phyloP scores from a whole-genome alignment of 1,140 invertebrate genomes.

The Laupala kohalensis region DNA sequence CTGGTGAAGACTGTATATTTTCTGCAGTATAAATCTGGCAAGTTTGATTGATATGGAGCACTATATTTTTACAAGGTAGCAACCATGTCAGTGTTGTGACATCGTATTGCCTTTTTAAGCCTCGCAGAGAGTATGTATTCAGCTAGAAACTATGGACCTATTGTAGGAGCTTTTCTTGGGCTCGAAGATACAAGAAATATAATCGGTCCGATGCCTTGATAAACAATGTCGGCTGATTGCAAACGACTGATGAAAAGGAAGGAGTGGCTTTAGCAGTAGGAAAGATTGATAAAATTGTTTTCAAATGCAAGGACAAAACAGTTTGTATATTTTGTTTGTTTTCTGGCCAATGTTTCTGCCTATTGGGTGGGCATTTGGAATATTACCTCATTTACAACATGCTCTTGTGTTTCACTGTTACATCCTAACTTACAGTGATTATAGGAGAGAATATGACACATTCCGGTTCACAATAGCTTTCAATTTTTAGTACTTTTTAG shows the following conservation, averaged over 20 bases:
- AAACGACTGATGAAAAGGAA: neutral
- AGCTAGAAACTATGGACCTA: neutral
- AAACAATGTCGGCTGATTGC: neutral
- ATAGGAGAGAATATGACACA: conserved; percentile 2
- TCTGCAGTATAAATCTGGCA: neutral
- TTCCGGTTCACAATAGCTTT: conserved; percentile 5
- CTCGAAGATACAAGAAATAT: neutral
- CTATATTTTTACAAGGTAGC: neutral
- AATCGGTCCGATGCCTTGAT: neutral
- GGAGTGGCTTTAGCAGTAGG: neutral
- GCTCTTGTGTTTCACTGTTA: neutral
- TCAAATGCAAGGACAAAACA: neutral
- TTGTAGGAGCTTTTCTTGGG: neutral
- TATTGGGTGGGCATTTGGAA: neutral
- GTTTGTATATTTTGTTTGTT: conserved; percentile 1
- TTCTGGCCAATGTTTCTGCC: conserved; percentile 8
- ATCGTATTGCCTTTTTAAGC: neutral
- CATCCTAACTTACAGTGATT: neutral
- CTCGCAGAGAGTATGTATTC: neutral
- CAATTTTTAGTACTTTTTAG: neutral
- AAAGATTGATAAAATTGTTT: neutral
- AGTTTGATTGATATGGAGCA: neutral
- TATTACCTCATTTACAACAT: neutral
- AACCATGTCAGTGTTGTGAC: neutral
- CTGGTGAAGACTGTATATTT: neutral